phyloP scores from a whole-genome alignment of 2,113 vertebrate genomes.

The Antigone vipio region DNA sequence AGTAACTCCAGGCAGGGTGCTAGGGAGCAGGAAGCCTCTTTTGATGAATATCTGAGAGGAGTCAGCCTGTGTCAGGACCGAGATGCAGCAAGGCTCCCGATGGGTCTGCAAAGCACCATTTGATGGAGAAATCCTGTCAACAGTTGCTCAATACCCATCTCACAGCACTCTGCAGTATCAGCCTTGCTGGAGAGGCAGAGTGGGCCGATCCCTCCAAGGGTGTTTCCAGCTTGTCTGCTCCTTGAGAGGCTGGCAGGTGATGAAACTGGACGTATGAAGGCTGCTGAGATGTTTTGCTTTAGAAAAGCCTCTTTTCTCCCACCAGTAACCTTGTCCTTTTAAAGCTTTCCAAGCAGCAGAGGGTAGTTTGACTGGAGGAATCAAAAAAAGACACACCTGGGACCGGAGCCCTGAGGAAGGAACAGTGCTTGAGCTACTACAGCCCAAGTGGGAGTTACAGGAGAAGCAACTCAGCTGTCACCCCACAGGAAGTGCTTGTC shows the following conservation, averaged over 20 bases:
- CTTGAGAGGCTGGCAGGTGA: background rate
- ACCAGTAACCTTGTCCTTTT: background rate
- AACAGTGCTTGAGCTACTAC: background rate
- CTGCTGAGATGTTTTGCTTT: background rate
- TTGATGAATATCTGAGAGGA: background rate
- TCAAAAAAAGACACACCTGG: background rate
- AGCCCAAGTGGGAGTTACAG: background rate
- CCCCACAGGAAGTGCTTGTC: background rate
- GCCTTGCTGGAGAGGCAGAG: background rate
- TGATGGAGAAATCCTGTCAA: background rate
- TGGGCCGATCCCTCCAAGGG: background rate
- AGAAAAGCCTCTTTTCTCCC: background rate
- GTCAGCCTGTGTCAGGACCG: background rate
- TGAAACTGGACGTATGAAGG: accelerated
- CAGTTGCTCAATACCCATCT: background rate
- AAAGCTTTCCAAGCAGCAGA: background rate
- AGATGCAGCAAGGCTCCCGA: background rate
- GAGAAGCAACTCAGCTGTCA: background rate
- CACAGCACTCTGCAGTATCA: background rate
- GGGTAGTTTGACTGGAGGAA: background rate
- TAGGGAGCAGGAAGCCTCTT: background rate
- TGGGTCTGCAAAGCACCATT: background rate
- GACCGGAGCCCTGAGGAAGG: background rate
- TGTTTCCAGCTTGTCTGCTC: background rate
- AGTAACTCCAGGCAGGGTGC: background rate